Conservation (phyloP, 2,797 vertebrate species). For the Sebastolobus alascanus region DNA sequence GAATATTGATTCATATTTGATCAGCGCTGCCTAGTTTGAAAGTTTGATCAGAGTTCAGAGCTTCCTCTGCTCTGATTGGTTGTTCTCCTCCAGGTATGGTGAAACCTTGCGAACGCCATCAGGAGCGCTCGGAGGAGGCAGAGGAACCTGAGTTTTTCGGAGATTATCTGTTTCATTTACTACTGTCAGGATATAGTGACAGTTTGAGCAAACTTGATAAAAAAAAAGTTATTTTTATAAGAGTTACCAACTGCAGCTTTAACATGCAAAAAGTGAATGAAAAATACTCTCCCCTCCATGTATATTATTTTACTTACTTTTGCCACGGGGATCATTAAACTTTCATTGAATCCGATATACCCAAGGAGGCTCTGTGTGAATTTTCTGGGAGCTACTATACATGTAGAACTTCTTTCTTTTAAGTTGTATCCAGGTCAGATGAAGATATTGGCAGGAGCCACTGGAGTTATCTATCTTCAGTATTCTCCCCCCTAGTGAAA, state of each 20-base stretch:
- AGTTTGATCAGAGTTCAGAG: no score
- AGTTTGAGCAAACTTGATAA: not conserved
- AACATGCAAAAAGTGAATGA: not conserved
- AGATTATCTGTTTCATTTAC: no score
- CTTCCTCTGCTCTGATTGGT: no score
- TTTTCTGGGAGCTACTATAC: not conserved
- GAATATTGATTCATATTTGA: no score
- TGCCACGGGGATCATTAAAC: conserved; percentile 14
- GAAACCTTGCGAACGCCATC: no score
- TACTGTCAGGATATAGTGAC: not conserved
- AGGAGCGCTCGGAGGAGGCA: no score
- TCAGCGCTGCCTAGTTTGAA: no score
- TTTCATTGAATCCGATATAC: conserved; percentile 18
- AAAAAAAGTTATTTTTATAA: not conserved
- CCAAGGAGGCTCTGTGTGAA: not conserved
- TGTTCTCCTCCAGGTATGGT: no score
- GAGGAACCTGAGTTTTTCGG: no score
- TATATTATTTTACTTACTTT: conserved; percentile 17
- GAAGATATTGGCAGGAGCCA: conserved; percentile 45
- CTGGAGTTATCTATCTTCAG: conserved; percentile 45
- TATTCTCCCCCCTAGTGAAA: conserved; percentile 36
- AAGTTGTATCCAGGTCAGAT: conserved; percentile 56
- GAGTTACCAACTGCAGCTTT: not conserved
- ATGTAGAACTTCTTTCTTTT: conserved; percentile 20
- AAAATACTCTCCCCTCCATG: not conserved